phyloP scores from a whole-genome alignment of 2,113 vertebrate species.

The Dasyornis broadbenti region DNA sequence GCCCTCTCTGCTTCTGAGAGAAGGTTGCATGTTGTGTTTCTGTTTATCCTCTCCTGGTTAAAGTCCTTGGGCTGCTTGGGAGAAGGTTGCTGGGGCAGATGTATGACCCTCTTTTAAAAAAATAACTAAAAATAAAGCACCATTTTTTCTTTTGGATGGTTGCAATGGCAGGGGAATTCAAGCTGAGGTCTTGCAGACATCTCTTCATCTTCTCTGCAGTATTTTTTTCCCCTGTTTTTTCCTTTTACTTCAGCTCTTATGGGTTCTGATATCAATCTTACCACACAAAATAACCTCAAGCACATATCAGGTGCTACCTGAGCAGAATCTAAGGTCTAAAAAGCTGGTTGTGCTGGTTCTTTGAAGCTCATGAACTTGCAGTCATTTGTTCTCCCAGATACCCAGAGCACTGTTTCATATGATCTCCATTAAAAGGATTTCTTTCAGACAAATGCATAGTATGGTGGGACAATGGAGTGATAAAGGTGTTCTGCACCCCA shows the following conservation, averaged over 20 bases:
- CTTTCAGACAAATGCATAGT: background rate
- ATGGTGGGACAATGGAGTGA: background rate
- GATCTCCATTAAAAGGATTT: background rate
- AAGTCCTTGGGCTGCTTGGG: background rate
- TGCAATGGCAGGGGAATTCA: background rate
- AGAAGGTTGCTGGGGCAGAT: background rate
- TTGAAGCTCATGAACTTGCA: background rate
- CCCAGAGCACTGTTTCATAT: accelerated
- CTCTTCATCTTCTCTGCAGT: background rate
- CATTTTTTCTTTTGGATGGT: background rate
- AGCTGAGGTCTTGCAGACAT: background rate
- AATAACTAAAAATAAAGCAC: background rate
- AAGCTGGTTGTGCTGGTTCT: background rate
- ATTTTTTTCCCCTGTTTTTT: accelerated
- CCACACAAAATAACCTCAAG: background rate
- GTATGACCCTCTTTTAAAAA: background rate
- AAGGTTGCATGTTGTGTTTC: background rate
- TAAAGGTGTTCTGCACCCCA: background rate
- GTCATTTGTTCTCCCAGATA: background rate
- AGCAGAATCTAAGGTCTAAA: background rate
- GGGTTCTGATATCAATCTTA: background rate
- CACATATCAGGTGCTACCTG: background rate
- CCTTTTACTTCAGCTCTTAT: background rate
- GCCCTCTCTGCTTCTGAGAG: background rate
- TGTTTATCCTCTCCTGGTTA: background rate